Base-by-base conservation (phyloP, 1,140 invertebrate genomes). In the Antheraea pernyi region DNA sequence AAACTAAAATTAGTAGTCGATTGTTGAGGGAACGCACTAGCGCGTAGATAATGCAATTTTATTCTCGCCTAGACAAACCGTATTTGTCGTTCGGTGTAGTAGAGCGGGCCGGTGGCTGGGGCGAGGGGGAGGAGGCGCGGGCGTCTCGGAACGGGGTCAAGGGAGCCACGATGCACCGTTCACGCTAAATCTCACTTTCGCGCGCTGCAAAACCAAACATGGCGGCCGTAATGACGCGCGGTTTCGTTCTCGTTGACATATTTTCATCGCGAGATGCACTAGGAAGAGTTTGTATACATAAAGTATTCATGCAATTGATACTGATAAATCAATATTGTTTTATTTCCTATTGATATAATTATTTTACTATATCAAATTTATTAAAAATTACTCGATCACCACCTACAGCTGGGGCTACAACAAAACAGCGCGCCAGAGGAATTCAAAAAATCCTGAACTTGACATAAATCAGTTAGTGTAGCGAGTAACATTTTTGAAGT, bases 161-260 rank as follows among this genome's bases (percentile, higher is more conserved):
- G 89, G 89, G 88, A 88, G 81, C 74, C 83, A 78, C 86, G 86
- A 87, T 89, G 88, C 89, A 91, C 84, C 86, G 87, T 79, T 83
- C 86, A 81, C 83, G 86, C 81, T 85, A 89, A 91, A 90, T 88
- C 89, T 90, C 88, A 91, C 89, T 91, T 91, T 91, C 89, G 88
- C 88, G 83, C 80, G 84, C 80, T 87, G 85, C 88, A 79, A 64
- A 53, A 85, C 76, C 80, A 78, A 85, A 85, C 80, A 86, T 87
- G 88, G 84, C 85, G 73, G 81, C 75, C 79, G 74, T 78, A 84
- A 78, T 83, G 80, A 86, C 83, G 81, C 73, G 77, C 81, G 65
- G 78, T 70, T 86, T 83, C 81, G 76, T 74, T 86, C 79, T 84
- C 86, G 79, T 76, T 84, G 82, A 87, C 85, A 82, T 74, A 73